A percentile compares a stretch with the other conserved stretches of the same genome.
phyloP scores from a whole-genome alignment of 2,888 invertebrate species.

The Drosophila seclusa region DNA sequence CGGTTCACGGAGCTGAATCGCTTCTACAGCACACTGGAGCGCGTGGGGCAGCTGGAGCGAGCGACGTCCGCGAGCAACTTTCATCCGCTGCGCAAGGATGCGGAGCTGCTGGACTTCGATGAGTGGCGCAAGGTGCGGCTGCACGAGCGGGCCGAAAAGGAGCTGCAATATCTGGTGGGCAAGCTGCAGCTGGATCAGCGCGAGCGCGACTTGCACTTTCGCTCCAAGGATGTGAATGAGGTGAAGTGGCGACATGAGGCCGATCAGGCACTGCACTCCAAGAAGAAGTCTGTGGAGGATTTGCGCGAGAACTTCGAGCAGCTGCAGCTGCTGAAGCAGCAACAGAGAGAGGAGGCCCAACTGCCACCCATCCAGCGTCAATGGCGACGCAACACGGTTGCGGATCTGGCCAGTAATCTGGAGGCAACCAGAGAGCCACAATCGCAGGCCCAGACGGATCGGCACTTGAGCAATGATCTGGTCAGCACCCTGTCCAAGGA shows the following conservation, averaged over 20 bases:
- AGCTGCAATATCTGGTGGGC: constrained; percentile 90
- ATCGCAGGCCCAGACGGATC: constrained; percentile 78
- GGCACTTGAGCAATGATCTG: constrained; percentile 90
- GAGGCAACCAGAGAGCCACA: constrained; percentile 87
- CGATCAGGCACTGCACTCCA: constrained; percentile 91
- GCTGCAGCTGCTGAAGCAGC: constrained; percentile 86
- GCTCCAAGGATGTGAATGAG: constrained; percentile 90
- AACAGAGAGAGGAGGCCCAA: constrained; percentile 86
- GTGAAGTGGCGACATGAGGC: constrained; percentile 91
- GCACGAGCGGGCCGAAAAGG: constrained; percentile 92
- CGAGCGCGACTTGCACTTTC: constrained; percentile 93
- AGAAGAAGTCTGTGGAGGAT: constrained; percentile 95
- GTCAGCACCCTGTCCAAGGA: constrained; percentile 94
- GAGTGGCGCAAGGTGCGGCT: constrained; percentile 93
- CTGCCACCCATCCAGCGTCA: constrained; percentile 82
- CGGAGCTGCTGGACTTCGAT: constrained; percentile 94
- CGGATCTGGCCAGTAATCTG: constrained; percentile 91
- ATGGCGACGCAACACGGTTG: constrained; percentile 93
- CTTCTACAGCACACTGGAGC: constrained; percentile 93
- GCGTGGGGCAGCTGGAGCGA: constrained; percentile 92
- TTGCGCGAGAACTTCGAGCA: constrained; percentile 91
- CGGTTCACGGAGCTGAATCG: constrained; percentile 93
- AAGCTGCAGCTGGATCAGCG: constrained; percentile 92
- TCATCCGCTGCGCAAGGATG: constrained; percentile 90
- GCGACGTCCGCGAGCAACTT: constrained; percentile 90